These are phyloP conservation scores for Drusus annulatus DNA, from an alignment of 1,140 invertebrate genomes.

Conservation along the genomic window DNA sequence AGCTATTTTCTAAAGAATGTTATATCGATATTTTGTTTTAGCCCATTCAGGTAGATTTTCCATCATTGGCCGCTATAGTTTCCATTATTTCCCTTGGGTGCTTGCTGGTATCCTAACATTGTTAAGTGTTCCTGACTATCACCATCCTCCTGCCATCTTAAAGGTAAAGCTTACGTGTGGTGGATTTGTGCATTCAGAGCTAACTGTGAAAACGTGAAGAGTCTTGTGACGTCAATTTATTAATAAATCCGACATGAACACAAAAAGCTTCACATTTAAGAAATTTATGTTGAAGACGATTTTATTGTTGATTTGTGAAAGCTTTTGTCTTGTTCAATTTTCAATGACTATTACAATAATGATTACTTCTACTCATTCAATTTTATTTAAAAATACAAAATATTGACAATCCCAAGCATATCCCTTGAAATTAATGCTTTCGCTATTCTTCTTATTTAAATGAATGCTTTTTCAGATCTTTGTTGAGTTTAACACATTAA, in stretches of 20 bases:
- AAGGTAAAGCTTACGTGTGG: conserved; percentile 16
- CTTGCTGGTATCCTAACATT: not conserved
- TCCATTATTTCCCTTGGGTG: not conserved
- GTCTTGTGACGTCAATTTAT: conserved; percentile 12
- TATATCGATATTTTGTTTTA: conserved; percentile 38
- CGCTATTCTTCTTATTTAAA: too few species aligned
- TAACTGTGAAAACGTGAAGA: not conserved
- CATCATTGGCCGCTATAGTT: not conserved
- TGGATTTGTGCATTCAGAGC: not conserved
- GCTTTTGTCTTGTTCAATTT: too few species aligned
- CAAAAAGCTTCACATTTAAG: not conserved
- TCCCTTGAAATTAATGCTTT: too few species aligned
- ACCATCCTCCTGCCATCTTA: not conserved
- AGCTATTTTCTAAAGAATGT: not conserved
- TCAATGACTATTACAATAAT: too few species aligned
- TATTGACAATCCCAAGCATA: too few species aligned
- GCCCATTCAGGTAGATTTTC: conserved; percentile 14
- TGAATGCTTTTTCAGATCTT: too few species aligned
- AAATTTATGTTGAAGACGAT: not conserved
- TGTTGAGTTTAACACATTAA: too few species aligned
- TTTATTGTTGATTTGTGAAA: too few species aligned
- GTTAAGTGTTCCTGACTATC: not conserved
- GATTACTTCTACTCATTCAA: too few species aligned
- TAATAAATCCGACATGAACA: not conserved
- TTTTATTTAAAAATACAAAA: too few species aligned